Conservation (phyloP, 2,888 invertebrate genomes). For the Mimumesa dahlbomi region DNA sequence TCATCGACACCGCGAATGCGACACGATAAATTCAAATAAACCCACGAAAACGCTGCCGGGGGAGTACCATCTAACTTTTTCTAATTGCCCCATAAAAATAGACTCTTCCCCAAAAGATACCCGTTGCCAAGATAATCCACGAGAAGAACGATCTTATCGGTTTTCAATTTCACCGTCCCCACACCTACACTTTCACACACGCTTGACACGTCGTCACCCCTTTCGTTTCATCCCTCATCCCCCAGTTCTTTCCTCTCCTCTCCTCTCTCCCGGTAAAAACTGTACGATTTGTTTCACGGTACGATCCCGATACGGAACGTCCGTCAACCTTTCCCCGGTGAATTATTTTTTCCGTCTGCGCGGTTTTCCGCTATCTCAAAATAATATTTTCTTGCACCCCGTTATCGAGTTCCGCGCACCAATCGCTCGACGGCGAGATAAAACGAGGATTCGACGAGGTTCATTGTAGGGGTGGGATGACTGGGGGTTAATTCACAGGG, state of each 20-base stretch:
- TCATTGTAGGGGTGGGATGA: no score
- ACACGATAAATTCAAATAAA: no score
- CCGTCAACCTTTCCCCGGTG: conserved; percentile 40
- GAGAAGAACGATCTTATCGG: conserved; percentile 59
- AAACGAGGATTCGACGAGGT: no score
- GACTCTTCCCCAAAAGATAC: no score
- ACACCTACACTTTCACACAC: conserved; percentile 53
- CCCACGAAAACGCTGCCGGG: no score
- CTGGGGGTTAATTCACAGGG: no score
- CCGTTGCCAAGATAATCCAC: no score
- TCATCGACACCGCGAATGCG: no score
- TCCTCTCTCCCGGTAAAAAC: neutral
- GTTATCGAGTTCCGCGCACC: conserved; percentile 25
- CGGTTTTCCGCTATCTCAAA: conserved; percentile 13
- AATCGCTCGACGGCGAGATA: no score
- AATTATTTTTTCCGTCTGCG: conserved; percentile 37
- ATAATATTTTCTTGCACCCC: conserved; percentile 39
- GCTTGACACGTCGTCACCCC: no score
- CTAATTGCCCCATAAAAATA: no score
- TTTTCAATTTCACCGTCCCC: conserved; percentile 68
- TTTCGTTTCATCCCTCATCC: neutral
- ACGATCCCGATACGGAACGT: conserved; percentile 6
- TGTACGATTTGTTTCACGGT: neutral
- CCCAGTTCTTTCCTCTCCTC: neutral
- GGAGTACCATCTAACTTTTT: no score